Evolutionary conservation across 2,113 vertebrate genomes (phyloP), one percentile per base, ranked within the genome.

Genomic region (Noctilio leporinus): DNA sequence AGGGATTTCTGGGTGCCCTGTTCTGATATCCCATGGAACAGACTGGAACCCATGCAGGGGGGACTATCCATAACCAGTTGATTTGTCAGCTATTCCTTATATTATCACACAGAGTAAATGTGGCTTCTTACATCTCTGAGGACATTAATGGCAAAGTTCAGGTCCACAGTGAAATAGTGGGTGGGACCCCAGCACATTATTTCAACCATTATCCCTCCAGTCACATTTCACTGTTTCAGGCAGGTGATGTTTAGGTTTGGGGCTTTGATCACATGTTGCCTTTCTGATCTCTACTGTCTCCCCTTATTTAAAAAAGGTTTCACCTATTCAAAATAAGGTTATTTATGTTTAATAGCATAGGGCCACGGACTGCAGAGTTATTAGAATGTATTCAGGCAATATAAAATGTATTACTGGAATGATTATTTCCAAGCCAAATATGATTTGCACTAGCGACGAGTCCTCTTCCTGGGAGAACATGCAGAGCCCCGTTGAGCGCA

Each of bases 281-380:
- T n/a, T 57, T 22, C 72, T 91, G 59, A 81, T 55, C 9, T 14
- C 45, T 2, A 86, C 9, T 19, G 33, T n/a, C 64, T 72, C 78
- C 49, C 55, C 33, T 94, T 55, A 57, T 45, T 92, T 84, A 70
- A 73, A 84, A 92, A 77, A 86, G 10, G n/a, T 49, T 77, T 86
- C 0, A 2, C 17, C 45, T 91, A 65, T 86, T 97, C 84, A 59
- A 97, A 83, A 76, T 49, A 38, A 80, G 78, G 59, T 10, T 47
- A 43, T 72, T 92, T 75, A 45, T 86, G 91, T 86, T 86, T 80
- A 82, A 62, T 70, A 89, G 38, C 24, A n/a, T 24, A 62, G 76
- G 22, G 59, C 87, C 30, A 33, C 87, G 51, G 73, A 89, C 81
- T 87, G 94, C n/a, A 93, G 95, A 85, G 59, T 59, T 84, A 38